Conservation (phyloP, 2,113 vertebrate genomes). For the Antennarius striatus region DNA sequence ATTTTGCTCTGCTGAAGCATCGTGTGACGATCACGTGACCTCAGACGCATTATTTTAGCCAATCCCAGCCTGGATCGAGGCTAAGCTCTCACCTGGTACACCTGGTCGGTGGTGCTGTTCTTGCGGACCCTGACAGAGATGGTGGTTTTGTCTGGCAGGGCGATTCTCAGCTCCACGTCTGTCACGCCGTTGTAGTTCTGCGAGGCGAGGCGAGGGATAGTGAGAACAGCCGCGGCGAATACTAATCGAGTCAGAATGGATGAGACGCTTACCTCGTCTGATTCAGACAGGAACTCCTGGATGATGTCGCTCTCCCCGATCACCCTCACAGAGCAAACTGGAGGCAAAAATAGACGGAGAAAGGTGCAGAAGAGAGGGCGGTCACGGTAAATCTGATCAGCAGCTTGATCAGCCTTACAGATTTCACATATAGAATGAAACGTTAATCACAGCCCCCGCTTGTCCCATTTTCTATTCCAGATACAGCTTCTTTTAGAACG, state of each 20-base stretch:
- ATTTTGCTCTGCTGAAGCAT: too few species aligned
- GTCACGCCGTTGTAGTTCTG: slow-evolving; percentile 96
- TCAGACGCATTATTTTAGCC: too few species aligned
- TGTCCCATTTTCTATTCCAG: neutral
- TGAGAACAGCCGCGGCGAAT: too few species aligned
- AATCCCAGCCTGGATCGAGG: too few species aligned
- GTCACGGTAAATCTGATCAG: too few species aligned
- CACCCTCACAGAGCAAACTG: slow-evolving; percentile 94
- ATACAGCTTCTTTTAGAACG: too few species aligned
- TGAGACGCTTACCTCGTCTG: slow-evolving; percentile 87
- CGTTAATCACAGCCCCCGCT: neutral
- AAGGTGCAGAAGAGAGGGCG: neutral
- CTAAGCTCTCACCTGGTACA: slow-evolving; percentile 88
- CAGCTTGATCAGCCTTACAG: slow-evolving; percentile 11
- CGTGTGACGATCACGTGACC: too few species aligned
- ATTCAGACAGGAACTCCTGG: slow-evolving; percentile 98
- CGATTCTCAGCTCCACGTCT: slow-evolving; percentile 92
- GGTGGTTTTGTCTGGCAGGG: slow-evolving; percentile 88
- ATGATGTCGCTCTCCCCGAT: slow-evolving; percentile 98
- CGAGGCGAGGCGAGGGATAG: neutral
- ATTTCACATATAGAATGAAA: neutral
- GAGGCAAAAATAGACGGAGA: slow-evolving; percentile 19
- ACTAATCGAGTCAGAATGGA: neutral
- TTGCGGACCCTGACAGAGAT: slow-evolving; percentile 93
- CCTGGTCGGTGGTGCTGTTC: slow-evolving; percentile 98